Percentiles rank a stretch among this genome's conserved stretches.
phyloP scores from a whole-genome alignment of 2,888 invertebrate species.

The Strigamia maritima region DNA sequence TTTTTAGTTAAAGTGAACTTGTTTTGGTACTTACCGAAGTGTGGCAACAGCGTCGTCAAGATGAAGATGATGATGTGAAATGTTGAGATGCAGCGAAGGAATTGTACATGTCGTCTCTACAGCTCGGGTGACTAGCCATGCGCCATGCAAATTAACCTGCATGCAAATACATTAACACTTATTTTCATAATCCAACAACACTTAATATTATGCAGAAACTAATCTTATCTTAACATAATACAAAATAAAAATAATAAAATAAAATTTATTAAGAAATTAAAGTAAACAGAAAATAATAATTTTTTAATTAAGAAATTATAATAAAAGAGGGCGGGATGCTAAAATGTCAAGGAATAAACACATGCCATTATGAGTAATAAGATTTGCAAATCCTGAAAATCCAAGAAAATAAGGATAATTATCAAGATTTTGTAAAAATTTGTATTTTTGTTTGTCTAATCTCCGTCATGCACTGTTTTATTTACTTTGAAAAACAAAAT shows the following conservation, averaged over 20 bases:
- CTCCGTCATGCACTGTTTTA: background rate
- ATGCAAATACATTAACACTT: slow-evolving; percentile 32
- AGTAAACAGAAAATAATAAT: too few relatives aligned
- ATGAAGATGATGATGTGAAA: background rate
- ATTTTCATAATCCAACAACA: slow-evolving; percentile 1
- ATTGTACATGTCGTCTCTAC: slow-evolving; percentile 20
- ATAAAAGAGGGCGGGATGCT: too few relatives aligned
- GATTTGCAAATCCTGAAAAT: too few relatives aligned
- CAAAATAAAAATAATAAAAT: too few relatives aligned
- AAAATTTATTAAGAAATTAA: too few relatives aligned
- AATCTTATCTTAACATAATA: background rate
- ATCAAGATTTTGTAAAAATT: too few relatives aligned
- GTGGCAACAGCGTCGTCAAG: background rate
- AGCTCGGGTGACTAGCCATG: slow-evolving; percentile 28
- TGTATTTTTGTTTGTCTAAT: too few relatives aligned
- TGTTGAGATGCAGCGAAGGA: background rate
- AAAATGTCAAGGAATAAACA: too few relatives aligned
- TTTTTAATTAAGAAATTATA: too few relatives aligned
- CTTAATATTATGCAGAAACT: background rate
- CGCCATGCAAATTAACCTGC: slow-evolving; percentile 30
- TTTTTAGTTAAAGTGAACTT: background rate
- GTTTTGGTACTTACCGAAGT: slow-evolving; percentile 19
- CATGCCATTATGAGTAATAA: too few relatives aligned
- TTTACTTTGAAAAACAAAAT: background rate
- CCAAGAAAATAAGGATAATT: too few relatives aligned